Base-by-base conservation (phyloP, 2,888 invertebrate genomes). In the Andrena dorsata region DNA sequence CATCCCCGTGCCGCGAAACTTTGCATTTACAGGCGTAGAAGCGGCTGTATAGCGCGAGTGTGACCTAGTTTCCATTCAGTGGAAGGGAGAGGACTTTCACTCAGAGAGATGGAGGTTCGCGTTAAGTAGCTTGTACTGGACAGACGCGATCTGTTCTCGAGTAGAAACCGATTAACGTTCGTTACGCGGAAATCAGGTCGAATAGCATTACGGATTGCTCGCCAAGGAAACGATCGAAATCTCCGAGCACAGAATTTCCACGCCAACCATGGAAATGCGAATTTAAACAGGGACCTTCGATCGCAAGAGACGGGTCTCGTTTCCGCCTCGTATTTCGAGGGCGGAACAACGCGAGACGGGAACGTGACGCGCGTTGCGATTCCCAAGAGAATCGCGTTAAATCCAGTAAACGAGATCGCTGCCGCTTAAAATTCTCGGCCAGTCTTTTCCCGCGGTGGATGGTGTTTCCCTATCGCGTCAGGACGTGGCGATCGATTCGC, bases 401-500 rank as follows among this genome's bases (percentile, higher is more conserved):
- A 61, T 35, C 20, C 32, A 2, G 28, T 61, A 61, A 61, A 61
- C 61, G 61, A 20, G 61, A 35, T 32, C 20, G 32, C 16, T 58
- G 28, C 58, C 58, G 58, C 32, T 61, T 61, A 35, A 61, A 61
- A 61, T 61, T 61, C 61, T n/a, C 20, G 0, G 2, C 61, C 20
- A 8, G 61, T 32, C 28, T 7, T 28, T 32, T 10, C 28, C 30
- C 16, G 16, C 61, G 61, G 28, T 32, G 16, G 10, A 61, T 32
- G 32, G 16, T 32, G 32, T 61, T 61, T 61, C 32, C 53, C 56
- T 61, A 32, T 61, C 61, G 32, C 32, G 20, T 61, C 61, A 13
- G 32, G 32, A 28, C 61, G 61, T 3, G 32, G 10, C 61, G 61
- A 61, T 61, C 61, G 61, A 61, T 61, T 35, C 61, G 32, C 61